These are phyloP conservation scores for Chrysodeixis includens DNA, from an alignment of 2,888 invertebrate species.

Conservation along the genomic window DNA sequence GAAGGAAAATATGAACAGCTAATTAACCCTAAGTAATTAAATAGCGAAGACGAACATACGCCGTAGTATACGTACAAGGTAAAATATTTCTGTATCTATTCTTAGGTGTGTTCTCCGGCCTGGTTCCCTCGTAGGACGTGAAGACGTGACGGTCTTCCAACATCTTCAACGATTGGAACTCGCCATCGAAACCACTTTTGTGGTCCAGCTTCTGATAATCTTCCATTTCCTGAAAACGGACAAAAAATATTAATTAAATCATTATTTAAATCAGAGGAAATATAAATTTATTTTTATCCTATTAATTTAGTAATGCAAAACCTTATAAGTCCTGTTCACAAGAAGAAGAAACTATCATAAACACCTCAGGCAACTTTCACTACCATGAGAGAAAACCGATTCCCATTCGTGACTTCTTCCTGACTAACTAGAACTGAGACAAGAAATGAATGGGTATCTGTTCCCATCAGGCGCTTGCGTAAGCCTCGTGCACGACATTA, in stretches of 20 bases:
- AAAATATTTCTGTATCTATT: conserved; percentile 99
- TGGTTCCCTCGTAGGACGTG: conserved; percentile 96
- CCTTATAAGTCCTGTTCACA: no score
- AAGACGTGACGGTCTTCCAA: conserved; percentile 97
- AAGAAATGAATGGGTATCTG: conserved; percentile 10
- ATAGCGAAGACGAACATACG: background rate
- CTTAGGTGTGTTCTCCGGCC: conserved; percentile 95
- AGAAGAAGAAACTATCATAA: no score
- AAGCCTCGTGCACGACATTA: conserved; percentile 18
- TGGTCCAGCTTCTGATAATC: conserved; percentile 64
- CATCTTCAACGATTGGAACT: conserved; percentile 97
- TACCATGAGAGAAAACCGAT: conserved; percentile 1
- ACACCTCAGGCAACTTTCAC: background rate
- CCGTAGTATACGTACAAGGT: conserved; percentile 90
- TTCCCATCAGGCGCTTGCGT: conserved; percentile 29
- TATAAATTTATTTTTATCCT: no score
- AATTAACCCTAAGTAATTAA: no score
- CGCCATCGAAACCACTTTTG: conserved; percentile 95
- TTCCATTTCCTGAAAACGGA: conserved; percentile 68
- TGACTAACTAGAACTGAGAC: background rate
- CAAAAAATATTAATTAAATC: background rate
- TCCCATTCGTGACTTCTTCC: background rate
- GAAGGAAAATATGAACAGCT: no score
- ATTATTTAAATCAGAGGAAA: no score
- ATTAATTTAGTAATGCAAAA: no score